Percentiles rank a stretch among this genome's conserved stretches.
Evolutionary conservation across 2,797 vertebrate species (phyloP).

Genomic region (Tokudaia tokunoshimensis): DNA sequence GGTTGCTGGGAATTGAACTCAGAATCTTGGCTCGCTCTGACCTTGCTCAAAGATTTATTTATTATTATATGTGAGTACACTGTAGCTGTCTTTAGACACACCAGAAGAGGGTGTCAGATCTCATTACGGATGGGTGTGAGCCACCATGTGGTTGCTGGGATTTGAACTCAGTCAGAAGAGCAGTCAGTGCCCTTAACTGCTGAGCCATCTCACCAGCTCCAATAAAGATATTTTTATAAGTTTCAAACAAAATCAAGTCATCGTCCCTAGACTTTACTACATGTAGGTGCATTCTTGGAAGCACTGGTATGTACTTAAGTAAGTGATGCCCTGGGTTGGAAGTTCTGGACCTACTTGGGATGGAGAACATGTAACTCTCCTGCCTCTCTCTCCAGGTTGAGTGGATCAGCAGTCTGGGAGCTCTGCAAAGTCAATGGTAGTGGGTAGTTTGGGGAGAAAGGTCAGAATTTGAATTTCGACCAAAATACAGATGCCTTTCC

Average conservation of each 20-base stretch:
- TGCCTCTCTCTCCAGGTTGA: background rate
- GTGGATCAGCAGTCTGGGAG: background rate
- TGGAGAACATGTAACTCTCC: background rate
- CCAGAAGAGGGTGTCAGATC: too few relatives aligned
- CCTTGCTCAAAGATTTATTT: too few relatives aligned
- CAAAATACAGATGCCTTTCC: background rate
- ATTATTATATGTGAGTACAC: too few relatives aligned
- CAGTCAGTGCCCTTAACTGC: too few relatives aligned
- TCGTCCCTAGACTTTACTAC: background rate
- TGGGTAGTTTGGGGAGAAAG: background rate
- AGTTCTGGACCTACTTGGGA: background rate
- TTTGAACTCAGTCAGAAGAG: too few relatives aligned
- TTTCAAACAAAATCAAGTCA: constrained; percentile 1
- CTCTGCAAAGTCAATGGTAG: background rate
- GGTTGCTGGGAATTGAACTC: too few relatives aligned
- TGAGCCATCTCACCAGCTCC: too few relatives aligned
- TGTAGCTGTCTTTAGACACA: too few relatives aligned
- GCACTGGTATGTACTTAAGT: background rate
- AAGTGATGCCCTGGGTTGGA: background rate
- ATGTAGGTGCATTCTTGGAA: background rate
- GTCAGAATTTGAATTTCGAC: background rate
- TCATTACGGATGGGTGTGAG: too few relatives aligned
- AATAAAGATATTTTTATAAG: background rate
- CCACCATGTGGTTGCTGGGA: too few relatives aligned
- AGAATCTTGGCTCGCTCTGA: too few relatives aligned